Base-by-base conservation (phyloP, 2,888 invertebrate genomes). In the Oscheius myriophilus region DNA sequence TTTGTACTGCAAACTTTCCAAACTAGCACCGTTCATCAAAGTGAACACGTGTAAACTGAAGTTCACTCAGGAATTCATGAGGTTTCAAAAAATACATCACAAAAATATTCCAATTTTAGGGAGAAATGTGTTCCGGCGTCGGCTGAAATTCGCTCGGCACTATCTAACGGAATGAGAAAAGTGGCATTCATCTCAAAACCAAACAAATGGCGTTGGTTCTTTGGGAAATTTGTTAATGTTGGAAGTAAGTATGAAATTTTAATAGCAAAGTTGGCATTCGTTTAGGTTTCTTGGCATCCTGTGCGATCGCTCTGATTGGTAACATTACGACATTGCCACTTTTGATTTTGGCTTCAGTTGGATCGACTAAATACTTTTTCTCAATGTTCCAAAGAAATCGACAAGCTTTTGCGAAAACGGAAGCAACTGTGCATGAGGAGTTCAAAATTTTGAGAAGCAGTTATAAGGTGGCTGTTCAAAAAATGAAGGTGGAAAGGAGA, bases 291-390 rank as follows among this genome's bases (percentile, higher is more conserved):
- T 43, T 25, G 42, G 18, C 52, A n/a, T 23, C 53, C 12, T 18
- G 12, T 54, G 16, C 25, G n/a, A 7, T 26, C 16, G 23, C 42
- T 23, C 39, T 9, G n/a, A 18, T 18, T 25, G n/a, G 41, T 21
- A 14, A 3, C 43, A n/a, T 39, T 25, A 7, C 14, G 12, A 41
- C 3, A 33, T n/a, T 33, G 33, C 39, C 58, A 39, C 3, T 58
- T 2, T 6, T 16, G 3, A n/a, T 58, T n/a, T 6, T 33, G 3
- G 64, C 64, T 39, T 53, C 33, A 2, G 64, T 54, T 26, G 64
- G 66, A 6, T 58, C 66, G 14, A 41, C 21, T 11, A 23, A 43
- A 41, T 66, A 25, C 25, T 66, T 57, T 33, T 26, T 66, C 45
- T 18, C n/a, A 18, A 25, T 57, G 7, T 57, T 26, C 45, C 12